These are phyloP conservation scores for Euzophera pinguis DNA, from an alignment of 2,888 invertebrate genomes.

Conservation along the genomic window DNA sequence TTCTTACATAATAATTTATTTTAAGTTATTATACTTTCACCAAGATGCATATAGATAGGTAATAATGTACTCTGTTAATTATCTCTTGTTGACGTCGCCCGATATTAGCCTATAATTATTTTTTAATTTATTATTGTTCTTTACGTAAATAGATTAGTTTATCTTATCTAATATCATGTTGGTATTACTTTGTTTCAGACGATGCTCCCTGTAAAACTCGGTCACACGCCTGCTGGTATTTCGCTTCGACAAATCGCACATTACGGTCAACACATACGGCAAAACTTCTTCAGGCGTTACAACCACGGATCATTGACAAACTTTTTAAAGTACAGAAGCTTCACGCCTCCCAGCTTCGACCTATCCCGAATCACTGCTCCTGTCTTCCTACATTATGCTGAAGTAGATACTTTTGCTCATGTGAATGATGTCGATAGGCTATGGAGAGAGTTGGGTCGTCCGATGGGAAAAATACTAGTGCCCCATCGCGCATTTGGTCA, in stretches of 20 bases:
- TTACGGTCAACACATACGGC: constrained; percentile 81
- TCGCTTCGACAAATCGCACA: constrained; percentile 84
- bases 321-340: constrained; percentile 66
- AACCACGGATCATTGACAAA: constrained; percentile 73
- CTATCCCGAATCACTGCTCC: constrained; percentile 74
- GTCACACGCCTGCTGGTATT: constrained; percentile 83
- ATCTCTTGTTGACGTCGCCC: too few species aligned
- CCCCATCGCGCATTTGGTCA: constrained; percentile 81
- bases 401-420: constrained; percentile 81
- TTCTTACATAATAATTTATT: too few species aligned
- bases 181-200: constrained; percentile 58
- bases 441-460: constrained; percentile 62
- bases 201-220: constrained; percentile 82
- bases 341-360: constrained; percentile 77
- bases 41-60: too few species aligned
- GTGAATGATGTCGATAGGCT: constrained; percentile 69
- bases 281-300: constrained; percentile 70
- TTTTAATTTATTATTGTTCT: neutral
- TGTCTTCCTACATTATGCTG: constrained; percentile 80
- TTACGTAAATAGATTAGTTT: neutral
- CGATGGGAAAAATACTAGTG: constrained; percentile 73
- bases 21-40: too few species aligned
- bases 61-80: too few species aligned
- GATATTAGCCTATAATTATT: too few species aligned
- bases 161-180: constrained; percentile 21